phyloP scores from a whole-genome alignment of 2,113 vertebrate species.

The Myotis lucifugus region DNA sequence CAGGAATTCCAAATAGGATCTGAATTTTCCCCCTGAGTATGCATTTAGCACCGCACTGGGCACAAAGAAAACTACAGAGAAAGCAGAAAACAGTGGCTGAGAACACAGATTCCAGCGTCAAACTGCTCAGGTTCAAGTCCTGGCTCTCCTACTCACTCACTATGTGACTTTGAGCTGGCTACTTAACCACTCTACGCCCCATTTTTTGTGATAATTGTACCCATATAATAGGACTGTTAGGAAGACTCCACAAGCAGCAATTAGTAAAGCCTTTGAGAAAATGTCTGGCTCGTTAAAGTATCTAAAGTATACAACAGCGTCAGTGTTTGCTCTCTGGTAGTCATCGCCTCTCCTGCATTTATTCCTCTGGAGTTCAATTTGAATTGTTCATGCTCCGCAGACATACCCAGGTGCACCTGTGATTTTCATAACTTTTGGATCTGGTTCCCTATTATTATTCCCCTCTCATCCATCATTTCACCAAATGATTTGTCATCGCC shows the following conservation, averaged over 20 bases:
- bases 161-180: not conserved
- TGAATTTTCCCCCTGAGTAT: not conserved
- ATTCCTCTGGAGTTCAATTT: not conserved
- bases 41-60: not conserved
- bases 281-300: not conserved
- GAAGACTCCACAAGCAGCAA: not conserved
- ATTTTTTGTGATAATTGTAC: not conserved
- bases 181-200: not conserved
- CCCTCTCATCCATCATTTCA: slow-evolving; percentile 63
- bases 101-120: not conserved
- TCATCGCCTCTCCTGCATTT: not conserved
- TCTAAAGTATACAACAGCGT: not conserved
- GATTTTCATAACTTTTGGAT: slow-evolving; percentile 59
- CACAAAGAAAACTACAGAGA: not conserved
- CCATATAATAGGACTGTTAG: not conserved
- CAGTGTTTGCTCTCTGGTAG: not conserved
- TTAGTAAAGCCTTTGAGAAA: slow-evolving; percentile 25
- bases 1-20: not conserved
- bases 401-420: slow-evolving; percentile 38
- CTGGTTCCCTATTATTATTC: slow-evolving; percentile 53
- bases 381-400: not conserved
- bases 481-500: slow-evolving; percentile 55
- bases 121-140: not conserved
- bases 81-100: not conserved
- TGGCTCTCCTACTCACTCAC: not conserved